These are phyloP conservation scores for Archaeoteleia sp. DNA, from an alignment of 2,888 invertebrate genomes.

Conservation along the genomic window DNA sequence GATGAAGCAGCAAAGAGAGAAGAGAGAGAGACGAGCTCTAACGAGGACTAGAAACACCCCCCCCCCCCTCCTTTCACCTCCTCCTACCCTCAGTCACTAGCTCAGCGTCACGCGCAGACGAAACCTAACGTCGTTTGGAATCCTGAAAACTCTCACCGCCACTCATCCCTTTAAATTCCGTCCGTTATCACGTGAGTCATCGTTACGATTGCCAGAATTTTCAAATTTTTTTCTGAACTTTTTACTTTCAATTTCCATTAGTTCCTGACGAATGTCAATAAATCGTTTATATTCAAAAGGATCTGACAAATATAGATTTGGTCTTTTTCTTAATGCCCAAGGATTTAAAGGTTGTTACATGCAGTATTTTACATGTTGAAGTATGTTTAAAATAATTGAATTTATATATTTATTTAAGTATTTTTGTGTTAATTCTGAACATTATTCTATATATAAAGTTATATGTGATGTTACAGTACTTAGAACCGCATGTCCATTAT, in stretches of 20 bases:
- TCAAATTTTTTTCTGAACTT: conserved; percentile 40
- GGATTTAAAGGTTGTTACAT: too few relatives aligned
- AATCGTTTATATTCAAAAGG: too few relatives aligned
- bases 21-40: conserved; percentile 60
- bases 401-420: too few relatives aligned
- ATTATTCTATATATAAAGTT: too few relatives aligned
- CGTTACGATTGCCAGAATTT: conserved; percentile 49
- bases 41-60: conserved; percentile 64
- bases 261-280: conserved; percentile 25
- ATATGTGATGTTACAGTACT: conserved; percentile 4
- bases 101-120: conserved; percentile 67
- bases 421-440: too few relatives aligned
- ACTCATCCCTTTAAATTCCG: conserved; percentile 52
- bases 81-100: too few relatives aligned
- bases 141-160: conserved; percentile 50
- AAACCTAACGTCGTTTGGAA: conserved; percentile 64
- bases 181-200: conserved; percentile 52
- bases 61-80: too few relatives aligned
- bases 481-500: conserved; percentile 34
- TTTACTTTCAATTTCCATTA: conserved; percentile 34
- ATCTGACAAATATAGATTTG: conserved; percentile 16
- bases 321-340: too few relatives aligned
- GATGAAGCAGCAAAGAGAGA: too few relatives aligned
- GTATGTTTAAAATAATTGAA: too few relatives aligned
- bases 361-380: too few relatives aligned